Evolutionary conservation across 2,113 vertebrate genomes (phyloP).

Genomic region (Percina caprodes): DNA sequence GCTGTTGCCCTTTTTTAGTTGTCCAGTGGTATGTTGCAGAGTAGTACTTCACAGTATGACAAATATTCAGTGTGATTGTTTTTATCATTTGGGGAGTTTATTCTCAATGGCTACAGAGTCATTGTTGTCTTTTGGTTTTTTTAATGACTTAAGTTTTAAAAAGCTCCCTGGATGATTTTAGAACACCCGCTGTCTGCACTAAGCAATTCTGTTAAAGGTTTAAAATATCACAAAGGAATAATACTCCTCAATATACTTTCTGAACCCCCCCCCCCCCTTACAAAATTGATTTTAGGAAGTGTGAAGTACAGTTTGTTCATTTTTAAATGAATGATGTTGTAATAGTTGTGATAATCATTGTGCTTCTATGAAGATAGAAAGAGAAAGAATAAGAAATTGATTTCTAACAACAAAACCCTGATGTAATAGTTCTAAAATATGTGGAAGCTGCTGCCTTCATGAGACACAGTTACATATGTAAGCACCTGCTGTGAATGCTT

Average conservation of each 20-base stretch:
- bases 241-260: constrained; percentile 13
- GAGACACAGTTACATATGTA: constrained; percentile 40
- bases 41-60: background rate
- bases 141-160: constrained; percentile 14
- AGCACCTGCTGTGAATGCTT: constrained; percentile 36
- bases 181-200: constrained; percentile 13
- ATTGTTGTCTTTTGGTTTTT: background rate
- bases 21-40: background rate
- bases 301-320: constrained; percentile 2
- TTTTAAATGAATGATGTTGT: constrained; percentile 32
- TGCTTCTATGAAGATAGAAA: background rate
- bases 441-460: constrained; percentile 22
- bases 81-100: constrained; percentile 1
- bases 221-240: constrained; percentile 17
- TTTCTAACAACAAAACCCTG: constrained; percentile 23
- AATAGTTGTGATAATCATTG: constrained; percentile 13
- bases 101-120: background rate
- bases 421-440: constrained; percentile 46
- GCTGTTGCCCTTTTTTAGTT: constrained; percentile 11
- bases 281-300: constrained; percentile 4
- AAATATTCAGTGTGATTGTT: constrained; percentile 29
- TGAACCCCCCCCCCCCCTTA: background rate
- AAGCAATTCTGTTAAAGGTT: constrained; percentile 27
- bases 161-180: constrained; percentile 12
- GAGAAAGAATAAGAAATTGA: background rate